Conservation (phyloP, 2,888 invertebrate species). For the Eutolmus rufibarbis region DNA sequence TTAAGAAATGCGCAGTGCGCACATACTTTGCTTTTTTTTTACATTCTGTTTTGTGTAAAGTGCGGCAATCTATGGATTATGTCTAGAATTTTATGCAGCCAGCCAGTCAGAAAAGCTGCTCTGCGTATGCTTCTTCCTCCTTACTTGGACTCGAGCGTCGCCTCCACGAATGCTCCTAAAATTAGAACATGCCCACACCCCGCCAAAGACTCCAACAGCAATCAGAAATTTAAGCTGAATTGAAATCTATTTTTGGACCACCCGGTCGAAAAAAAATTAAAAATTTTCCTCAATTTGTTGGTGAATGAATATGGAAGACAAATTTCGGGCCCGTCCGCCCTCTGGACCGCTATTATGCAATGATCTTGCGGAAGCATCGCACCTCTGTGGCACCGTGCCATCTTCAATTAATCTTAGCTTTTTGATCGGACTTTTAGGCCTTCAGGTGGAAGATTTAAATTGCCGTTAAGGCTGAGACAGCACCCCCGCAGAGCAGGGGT, state of each 20-base stretch:
- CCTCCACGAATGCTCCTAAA: conserved; percentile 24
- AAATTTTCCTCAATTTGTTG: background rate
- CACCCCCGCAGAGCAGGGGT: background rate
- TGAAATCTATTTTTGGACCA: conserved; percentile 4
- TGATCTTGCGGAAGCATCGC: background rate
- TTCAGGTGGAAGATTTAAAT: background rate
- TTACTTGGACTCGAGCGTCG: conserved; percentile 13
- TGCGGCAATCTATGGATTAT: background rate
- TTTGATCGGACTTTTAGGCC: background rate
- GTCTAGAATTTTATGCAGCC: background rate
- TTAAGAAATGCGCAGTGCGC: background rate
- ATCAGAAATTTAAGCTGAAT: conserved; percentile 37
- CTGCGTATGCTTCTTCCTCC: background rate
- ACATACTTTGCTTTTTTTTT: background rate
- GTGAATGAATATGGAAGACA: background rate
- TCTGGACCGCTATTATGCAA: conserved; percentile 19
- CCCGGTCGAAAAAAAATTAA: background rate
- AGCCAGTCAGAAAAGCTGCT: background rate
- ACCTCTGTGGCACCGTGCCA: background rate
- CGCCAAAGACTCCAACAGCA: background rate
- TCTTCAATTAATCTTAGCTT: background rate
- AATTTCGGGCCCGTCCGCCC: background rate
- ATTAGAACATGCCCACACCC: conserved; percentile 15
- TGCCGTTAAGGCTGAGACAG: background rate
- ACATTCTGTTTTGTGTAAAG: background rate